phyloP scores from a whole-genome alignment of 1,140 invertebrate species.

The Arion vulgaris region DNA sequence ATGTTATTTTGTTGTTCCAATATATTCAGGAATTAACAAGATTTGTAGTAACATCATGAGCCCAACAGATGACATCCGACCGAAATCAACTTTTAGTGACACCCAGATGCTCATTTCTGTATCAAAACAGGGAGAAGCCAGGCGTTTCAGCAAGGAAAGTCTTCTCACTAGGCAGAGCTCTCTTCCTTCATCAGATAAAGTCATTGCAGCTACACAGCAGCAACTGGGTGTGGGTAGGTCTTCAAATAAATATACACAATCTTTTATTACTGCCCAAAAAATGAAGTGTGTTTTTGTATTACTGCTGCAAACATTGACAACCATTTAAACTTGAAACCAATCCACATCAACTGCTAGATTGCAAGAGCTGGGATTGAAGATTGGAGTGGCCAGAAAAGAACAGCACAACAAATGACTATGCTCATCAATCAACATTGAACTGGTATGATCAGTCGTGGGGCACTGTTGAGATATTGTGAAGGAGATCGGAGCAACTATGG shows the following conservation, averaged over 20 bases:
- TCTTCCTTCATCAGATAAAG: slow-evolving; percentile 21
- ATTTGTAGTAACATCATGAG: background rate
- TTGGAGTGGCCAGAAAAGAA: no score
- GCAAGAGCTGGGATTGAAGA: no score
- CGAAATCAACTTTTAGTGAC: slow-evolving; percentile 36
- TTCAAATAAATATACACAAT: background rate
- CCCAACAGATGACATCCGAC: slow-evolving; percentile 21
- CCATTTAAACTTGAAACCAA: no score
- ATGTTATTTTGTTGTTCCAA: background rate
- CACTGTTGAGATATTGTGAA: no score
- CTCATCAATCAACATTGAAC: no score
- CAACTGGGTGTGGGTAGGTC: background rate
- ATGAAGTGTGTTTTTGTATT: no score
- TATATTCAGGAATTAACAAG: background rate
- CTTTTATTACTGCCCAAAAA: no score
- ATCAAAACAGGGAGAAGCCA: background rate
- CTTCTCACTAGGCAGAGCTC: slow-evolving; percentile 31
- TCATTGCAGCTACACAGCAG: background rate
- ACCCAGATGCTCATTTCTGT: slow-evolving; percentile 16
- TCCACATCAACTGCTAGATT: no score
- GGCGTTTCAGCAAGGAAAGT: slow-evolving; percentile 23
- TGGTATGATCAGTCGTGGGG: no score
- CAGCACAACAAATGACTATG: no score
- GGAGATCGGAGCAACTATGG: no score
- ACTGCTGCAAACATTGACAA: no score